phyloP scores from a whole-genome alignment of 1,140 invertebrate genomes.

The Dinothrombium tinctorium region DNA sequence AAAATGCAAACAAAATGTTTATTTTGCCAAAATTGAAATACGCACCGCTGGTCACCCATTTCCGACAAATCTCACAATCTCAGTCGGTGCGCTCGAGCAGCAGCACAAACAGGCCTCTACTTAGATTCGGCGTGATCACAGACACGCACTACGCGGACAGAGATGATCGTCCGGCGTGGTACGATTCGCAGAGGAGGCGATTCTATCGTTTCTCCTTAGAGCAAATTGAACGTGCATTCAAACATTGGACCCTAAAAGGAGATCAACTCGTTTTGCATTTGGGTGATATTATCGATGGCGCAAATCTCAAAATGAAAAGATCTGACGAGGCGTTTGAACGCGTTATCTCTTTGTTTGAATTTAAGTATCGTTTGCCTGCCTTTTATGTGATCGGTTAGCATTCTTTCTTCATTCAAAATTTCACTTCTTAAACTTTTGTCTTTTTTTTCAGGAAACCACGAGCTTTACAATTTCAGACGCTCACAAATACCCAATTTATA shows the following conservation, averaged over 20 bases:
- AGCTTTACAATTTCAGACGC: slow-evolving; percentile 22
- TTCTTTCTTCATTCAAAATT: background rate
- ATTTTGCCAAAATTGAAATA: too few species aligned
- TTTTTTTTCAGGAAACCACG: slow-evolving; percentile 20
- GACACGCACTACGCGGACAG: slow-evolving; percentile 23
- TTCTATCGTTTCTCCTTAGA: slow-evolving; percentile 20
- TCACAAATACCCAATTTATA: slow-evolving; percentile 13
- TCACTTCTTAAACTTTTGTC: background rate
- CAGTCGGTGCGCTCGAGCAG: too few species aligned
- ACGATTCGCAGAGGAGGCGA: slow-evolving; percentile 18
- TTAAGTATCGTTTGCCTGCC: background rate
- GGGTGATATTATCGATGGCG: slow-evolving; percentile 23
- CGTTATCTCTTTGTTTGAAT: background rate
- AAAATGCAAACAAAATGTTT: too few species aligned
- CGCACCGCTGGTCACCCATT: too few species aligned
- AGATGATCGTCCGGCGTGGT: slow-evolving; percentile 17
- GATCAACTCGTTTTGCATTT: slow-evolving; percentile 19
- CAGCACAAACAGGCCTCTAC: too few species aligned
- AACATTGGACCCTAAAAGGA: slow-evolving; percentile 17
- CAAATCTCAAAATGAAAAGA: slow-evolving; percentile 12
- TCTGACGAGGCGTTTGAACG: background rate
- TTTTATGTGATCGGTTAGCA: background rate
- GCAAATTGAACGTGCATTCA: slow-evolving; percentile 18
- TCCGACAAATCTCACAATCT: too few species aligned
- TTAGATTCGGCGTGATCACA: slow-evolving; percentile 21